Evolutionary conservation across 2,113 vertebrate genomes (phyloP), one percentile per base, ranked within the genome.

Genomic region (Mesitornis unicolor): DNA sequence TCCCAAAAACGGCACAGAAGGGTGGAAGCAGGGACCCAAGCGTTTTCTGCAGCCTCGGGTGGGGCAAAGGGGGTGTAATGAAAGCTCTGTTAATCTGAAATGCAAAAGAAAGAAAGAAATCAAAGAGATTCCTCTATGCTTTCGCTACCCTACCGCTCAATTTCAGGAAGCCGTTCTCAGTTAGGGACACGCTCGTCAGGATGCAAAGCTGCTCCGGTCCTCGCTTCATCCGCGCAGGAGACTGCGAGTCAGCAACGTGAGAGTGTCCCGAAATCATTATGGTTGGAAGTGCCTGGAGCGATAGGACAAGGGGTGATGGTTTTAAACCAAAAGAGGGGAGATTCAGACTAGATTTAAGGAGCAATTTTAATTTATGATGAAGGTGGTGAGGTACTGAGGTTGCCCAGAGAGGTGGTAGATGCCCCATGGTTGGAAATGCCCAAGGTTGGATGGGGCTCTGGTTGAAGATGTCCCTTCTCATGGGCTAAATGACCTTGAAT

Each of bases 331-430:
- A 59, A 59, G 29, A 59, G 11, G 18, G n/a, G 5, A 54, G 33
- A 35, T 35, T 51, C 10, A 43, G 31, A 31, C 3, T 4, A 17
- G 48, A 53, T 13, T 1, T 6, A 38, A 74, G 22, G 50, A 56
- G 47, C 28, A 38, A 20, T 21, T 54, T 13, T 13, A n/a, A n/a
- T 16, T 51, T 16, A 28, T 0, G 0, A 0, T 33, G 40, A 56
- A 24, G 24, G 17, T 26, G 33, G n/a, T n/a, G n/a, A 63, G 5
- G 5, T 21, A 2, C 40, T 26, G 57, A 28, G n/a, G 70, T 29
- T 48, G 35, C 15, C 42, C 35, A 29, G 51, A 35, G 51, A 48
- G 12, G 70, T 10, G 6, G 70, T 6, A 0, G 24, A 28, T 48
- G 51, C 15, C 12, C 70, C 51, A 35, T 57, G 29, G 42, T 25